These are phyloP conservation scores for Bradypodion pumilum DNA, from an alignment of 2,797 vertebrate genomes.

Conservation along the genomic window DNA sequence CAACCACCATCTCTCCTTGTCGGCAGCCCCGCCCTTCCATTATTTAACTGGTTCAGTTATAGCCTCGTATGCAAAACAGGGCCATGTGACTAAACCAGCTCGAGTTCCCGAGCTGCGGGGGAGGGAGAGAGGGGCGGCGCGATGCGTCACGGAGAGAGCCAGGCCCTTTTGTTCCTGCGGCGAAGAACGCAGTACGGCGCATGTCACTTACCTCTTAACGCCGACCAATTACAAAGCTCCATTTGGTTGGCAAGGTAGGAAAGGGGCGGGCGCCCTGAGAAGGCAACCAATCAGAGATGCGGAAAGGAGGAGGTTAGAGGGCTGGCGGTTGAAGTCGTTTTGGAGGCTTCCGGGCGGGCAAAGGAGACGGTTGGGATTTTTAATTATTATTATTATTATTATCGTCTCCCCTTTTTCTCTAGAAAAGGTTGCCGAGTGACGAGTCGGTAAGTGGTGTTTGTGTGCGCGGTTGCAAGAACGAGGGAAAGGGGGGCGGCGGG, in stretches of 20 bases:
- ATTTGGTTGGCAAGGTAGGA: too few relatives aligned
- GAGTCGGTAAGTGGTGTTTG: background rate
- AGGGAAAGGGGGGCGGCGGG: too few relatives aligned
- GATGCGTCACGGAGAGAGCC: background rate
- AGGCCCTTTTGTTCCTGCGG: background rate
- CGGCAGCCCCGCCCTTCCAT: background rate
- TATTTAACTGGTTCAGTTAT: background rate
- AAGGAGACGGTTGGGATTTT: too few relatives aligned
- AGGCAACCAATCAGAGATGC: background rate
- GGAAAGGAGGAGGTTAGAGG: background rate
- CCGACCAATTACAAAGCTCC: background rate
- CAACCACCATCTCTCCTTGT: background rate
- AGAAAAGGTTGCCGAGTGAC: too few relatives aligned
- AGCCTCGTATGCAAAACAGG: background rate
- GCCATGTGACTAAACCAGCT: background rate
- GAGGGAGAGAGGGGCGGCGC: background rate
- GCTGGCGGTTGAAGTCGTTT: background rate
- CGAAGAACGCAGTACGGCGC: background rate
- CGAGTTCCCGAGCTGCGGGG: too few relatives aligned
- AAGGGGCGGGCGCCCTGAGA: too few relatives aligned
- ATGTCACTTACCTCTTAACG: background rate
- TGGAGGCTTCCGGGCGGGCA: background rate
- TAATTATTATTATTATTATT: too few relatives aligned
- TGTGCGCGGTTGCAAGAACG: too few relatives aligned
- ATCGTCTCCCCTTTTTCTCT: too few relatives aligned